Percentiles rank a stretch among this genome's conserved stretches.
phyloP scores from a whole-genome alignment of 1,140 invertebrate species.

The Eueides isabella region DNA sequence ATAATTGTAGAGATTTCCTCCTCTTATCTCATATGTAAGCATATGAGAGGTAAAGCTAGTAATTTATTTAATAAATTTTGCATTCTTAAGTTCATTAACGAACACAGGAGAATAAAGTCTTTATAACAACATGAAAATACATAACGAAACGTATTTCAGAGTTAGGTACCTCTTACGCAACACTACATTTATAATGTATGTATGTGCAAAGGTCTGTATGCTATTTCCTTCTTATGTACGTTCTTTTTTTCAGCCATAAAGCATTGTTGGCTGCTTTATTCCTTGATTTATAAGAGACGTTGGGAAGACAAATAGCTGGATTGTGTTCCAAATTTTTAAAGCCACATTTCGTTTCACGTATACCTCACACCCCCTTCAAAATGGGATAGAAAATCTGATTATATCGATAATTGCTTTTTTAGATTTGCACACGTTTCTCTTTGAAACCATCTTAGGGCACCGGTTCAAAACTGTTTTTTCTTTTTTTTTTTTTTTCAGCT shows the following conservation, averaged over 20 bases:
- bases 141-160: constrained; percentile 27
- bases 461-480: no score
- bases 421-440: no score
- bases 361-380: constrained; percentile 65
- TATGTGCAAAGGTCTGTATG: constrained; percentile 75
- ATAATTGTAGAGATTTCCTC: neutral
- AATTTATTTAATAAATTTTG: neutral
- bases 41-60: no score
- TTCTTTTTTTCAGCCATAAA: constrained; percentile 83
- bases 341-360: constrained; percentile 82
- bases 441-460: no score
- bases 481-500: no score
- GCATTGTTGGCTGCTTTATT: constrained; percentile 84
- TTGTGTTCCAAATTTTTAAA: constrained; percentile 84
- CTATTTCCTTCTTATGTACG: constrained; percentile 79
- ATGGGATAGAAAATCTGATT: constrained; percentile 59
- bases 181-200: constrained; percentile 73
- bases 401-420: constrained; percentile 38
- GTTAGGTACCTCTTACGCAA: constrained; percentile 65
- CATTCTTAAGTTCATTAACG: neutral
- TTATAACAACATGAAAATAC: constrained; percentile 24
- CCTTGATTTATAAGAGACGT: constrained; percentile 84
- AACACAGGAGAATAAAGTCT: constrained; percentile 17
- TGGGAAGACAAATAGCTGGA: constrained; percentile 83
- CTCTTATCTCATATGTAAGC: neutral